phyloP scores from a whole-genome alignment of 2,797 vertebrate species.

The Helarctos malayanus region DNA sequence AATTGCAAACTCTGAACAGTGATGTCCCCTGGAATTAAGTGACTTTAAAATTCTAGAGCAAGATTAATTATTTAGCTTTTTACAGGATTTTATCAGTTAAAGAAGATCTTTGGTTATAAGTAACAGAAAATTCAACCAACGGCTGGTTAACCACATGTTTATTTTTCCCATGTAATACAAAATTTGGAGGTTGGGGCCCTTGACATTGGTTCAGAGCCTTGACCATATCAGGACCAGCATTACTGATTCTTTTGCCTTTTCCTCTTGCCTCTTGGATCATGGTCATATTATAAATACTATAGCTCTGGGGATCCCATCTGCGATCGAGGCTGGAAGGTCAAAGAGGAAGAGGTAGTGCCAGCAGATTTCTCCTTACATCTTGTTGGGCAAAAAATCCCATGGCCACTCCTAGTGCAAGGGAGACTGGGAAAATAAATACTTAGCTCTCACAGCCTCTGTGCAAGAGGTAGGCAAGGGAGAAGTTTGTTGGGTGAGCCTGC shows the following conservation, averaged over 20 bases:
- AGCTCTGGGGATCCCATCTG: neutral
- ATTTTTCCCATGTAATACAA: neutral
- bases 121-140: slow-evolving; percentile 26
- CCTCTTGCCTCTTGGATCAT: neutral
- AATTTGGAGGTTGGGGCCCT: neutral
- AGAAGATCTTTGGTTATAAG: slow-evolving; percentile 35
- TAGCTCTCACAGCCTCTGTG: neutral
- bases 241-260: neutral
- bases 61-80: slow-evolving; percentile 57
- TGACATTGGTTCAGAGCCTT: neutral
- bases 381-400: neutral
- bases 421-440: neutral
- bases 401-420: neutral
- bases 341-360: neutral
- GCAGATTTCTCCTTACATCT: neutral
- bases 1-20: slow-evolving; percentile 51
- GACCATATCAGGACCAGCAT: neutral
- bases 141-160: neutral
- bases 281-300: neutral
- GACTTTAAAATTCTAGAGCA: slow-evolving; percentile 44
- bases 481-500: neutral
- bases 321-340: neutral
- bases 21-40: slow-evolving; percentile 61
- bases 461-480: neutral
- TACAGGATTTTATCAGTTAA: neutral